Percentiles rank a stretch among this genome's conserved stretches.
Evolutionary conservation across 2,113 vertebrate genomes (phyloP).

Genomic region (Petrocephalus microphthalmus): DNA sequence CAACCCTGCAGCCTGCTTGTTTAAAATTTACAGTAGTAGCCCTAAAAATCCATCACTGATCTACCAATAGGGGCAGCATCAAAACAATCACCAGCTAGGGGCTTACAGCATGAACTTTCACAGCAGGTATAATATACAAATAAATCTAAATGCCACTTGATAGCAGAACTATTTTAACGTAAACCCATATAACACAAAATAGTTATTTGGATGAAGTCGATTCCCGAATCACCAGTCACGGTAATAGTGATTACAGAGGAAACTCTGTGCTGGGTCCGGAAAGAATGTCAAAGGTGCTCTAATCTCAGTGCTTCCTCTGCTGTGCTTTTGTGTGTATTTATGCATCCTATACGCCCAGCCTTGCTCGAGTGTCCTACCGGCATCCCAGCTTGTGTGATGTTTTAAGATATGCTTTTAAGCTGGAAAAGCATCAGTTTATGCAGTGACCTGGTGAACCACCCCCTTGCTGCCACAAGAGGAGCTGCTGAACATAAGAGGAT

Average conservation of each 20-base stretch:
- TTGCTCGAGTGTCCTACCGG: not conserved
- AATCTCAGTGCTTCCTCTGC: constrained; percentile 14
- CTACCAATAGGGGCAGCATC: not conserved
- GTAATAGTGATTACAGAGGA: not conserved
- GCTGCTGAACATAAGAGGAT: not conserved
- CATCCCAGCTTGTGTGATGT: not conserved
- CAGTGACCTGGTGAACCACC: not conserved
- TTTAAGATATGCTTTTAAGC: not conserved
- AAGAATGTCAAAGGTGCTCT: not conserved
- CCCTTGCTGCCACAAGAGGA: not conserved
- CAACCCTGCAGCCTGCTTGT: not conserved
- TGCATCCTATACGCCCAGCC: not conserved
- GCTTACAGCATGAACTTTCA: not conserved
- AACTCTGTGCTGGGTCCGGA: not conserved
- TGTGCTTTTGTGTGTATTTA: not conserved
- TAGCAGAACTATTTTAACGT: not conserved
- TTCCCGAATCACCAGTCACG: not conserved
- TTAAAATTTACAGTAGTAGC: not conserved
- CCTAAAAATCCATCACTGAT: not conserved
- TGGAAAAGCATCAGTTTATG: not conserved
- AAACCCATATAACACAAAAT: not conserved
- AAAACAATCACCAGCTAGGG: not conserved
- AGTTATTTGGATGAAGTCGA: not conserved
- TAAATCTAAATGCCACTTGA: not conserved
- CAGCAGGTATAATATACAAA: not conserved